These are phyloP conservation scores for Aldabrachelys gigantea DNA, from an alignment of 2,113 vertebrate species.

Conservation along the genomic window DNA sequence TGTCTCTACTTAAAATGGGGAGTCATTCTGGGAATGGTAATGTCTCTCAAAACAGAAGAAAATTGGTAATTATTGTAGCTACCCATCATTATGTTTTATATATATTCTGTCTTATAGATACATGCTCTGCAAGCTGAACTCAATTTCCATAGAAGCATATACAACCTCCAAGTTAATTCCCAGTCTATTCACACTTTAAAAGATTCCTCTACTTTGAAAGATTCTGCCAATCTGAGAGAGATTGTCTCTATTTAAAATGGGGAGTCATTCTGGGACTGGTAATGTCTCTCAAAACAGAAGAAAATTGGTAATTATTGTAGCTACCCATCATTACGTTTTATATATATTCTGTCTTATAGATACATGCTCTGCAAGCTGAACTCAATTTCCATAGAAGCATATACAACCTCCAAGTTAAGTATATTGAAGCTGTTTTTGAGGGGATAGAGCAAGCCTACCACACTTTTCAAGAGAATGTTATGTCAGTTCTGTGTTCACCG, in stretches of 20 bases:
- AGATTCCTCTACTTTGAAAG: too few species aligned
- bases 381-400: constrained; percentile 69
- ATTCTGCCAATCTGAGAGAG: too few species aligned
- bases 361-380: constrained; percentile 62
- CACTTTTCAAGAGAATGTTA: constrained; percentile 72
- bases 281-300: not conserved
- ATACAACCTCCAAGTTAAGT: constrained; percentile 61
- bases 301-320: not conserved
- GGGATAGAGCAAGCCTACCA: constrained; percentile 63
- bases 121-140: constrained; percentile 64
- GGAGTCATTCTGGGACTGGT: not conserved
- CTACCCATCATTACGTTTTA: not conserved
- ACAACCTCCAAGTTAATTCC: constrained; percentile 64
- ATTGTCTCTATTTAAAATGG: too few species aligned
- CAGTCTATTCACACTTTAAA: too few species aligned
- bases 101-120: constrained; percentile 20
- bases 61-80: not conserved
- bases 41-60: not conserved
- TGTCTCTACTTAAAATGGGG: not conserved
- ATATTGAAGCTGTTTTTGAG: constrained; percentile 57
- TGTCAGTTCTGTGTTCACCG: constrained; percentile 57
- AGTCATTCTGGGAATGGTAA: not conserved
- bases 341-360: constrained; percentile 5
- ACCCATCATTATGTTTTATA: not conserved
- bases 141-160: constrained; percentile 66